A percentile compares a stretch with the other conserved stretches of the same genome.
These are phyloP conservation scores for Ascidia mentula DNA, from an alignment of 23 tunicate genomes.

Conservation along the genomic window DNA sequence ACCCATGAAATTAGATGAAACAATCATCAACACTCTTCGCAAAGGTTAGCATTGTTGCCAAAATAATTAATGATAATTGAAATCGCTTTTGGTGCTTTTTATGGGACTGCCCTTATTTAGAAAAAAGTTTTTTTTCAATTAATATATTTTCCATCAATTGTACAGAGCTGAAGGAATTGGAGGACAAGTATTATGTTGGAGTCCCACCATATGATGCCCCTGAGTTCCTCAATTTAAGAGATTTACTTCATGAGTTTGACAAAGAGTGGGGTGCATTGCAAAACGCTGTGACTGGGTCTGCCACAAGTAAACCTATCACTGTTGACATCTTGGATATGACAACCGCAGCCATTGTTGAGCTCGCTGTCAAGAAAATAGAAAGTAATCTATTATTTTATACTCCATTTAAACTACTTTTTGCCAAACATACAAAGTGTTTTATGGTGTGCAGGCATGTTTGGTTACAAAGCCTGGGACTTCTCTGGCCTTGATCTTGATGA, in stretches of 20 bases:
- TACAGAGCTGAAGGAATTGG: conserved; percentile 51
- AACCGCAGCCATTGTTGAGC: conserved; percentile 13
- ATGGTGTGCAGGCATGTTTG: conserved; percentile 47
- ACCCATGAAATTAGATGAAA: background rate
- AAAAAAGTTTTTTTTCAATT: too few relatives aligned
- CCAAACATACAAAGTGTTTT: background rate
- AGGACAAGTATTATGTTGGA: conserved; percentile 25
- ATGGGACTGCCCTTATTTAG: too few relatives aligned
- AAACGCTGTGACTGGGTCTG: conserved; percentile 58
- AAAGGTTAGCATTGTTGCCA: background rate
- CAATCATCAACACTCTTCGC: background rate
- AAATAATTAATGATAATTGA: too few relatives aligned
- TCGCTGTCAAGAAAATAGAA: conserved; percentile 41
- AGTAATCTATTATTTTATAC: conserved; percentile 16
- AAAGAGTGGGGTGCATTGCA: conserved; percentile 77
- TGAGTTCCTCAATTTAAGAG: conserved; percentile 31
- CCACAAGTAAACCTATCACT: conserved; percentile 45
- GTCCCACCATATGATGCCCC: conserved; percentile 51
- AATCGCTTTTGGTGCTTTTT: too few relatives aligned
- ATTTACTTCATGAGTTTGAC: conserved; percentile 40
- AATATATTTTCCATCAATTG: background rate
- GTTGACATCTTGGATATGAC: conserved; percentile 40
- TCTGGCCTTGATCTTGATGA: conserved; percentile 84
- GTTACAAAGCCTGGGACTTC: conserved; percentile 79
- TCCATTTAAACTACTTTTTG: background rate